Percentiles rank a stretch among this genome's conserved stretches.
Conservation (phyloP, 2,888 invertebrate genomes). For the Shargacucullia verbasci region DNA sequence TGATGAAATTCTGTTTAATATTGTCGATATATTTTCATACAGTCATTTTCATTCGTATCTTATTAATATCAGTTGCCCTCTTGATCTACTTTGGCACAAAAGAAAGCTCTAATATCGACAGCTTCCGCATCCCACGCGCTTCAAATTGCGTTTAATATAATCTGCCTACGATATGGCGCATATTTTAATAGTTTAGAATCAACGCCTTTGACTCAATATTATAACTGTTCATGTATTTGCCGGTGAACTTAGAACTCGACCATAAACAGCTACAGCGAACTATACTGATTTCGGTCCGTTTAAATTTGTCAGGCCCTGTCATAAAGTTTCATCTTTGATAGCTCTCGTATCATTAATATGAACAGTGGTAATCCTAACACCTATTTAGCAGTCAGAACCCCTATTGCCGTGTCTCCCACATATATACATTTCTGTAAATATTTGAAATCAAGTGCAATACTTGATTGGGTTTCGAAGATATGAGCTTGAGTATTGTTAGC, state of each 20-base stretch:
- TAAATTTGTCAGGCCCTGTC: too few relatives aligned
- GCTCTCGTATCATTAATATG: too few relatives aligned
- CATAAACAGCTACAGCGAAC: too few relatives aligned
- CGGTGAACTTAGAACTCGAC: not conserved
- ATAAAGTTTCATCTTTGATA: too few relatives aligned
- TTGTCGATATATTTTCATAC: conserved; percentile 5
- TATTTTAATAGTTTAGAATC: conserved; percentile 30
- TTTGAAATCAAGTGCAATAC: too few relatives aligned
- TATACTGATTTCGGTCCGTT: too few relatives aligned
- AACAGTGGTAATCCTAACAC: too few relatives aligned
- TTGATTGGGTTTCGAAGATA: too few relatives aligned
- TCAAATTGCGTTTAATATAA: conserved; percentile 41
- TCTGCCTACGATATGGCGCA: conserved; percentile 34
- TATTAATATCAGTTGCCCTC: conserved; percentile 32
- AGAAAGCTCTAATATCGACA: conserved; percentile 52
- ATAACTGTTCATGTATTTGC: conserved; percentile 14
- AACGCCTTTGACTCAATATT: conserved; percentile 29
- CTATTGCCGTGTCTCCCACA: too few relatives aligned
- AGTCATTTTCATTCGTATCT: conserved; percentile 10
- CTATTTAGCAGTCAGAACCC: too few relatives aligned
- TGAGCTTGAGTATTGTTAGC: too few relatives aligned
- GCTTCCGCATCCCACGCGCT: conserved; percentile 59
- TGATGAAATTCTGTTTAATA: conserved; percentile 10
- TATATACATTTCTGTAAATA: too few relatives aligned
- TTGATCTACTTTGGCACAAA: conserved; percentile 42